Conservation (phyloP, 2,797 vertebrate species). For the Siniperca obscura region DNA sequence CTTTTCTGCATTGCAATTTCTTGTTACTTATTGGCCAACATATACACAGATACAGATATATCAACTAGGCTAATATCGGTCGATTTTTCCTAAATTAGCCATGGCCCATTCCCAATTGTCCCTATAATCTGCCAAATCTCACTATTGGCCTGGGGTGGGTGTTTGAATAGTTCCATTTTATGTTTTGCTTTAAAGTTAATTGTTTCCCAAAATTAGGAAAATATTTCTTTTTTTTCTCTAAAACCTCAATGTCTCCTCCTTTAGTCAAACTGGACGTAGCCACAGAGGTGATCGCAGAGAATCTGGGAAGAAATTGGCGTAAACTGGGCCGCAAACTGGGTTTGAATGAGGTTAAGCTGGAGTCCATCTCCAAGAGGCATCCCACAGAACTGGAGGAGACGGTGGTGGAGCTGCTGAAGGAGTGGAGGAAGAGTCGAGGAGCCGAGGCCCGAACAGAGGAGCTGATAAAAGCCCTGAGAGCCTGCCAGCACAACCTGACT, state of each 20-base stretch:
- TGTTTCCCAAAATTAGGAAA: neutral
- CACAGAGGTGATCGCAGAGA: constrained; percentile 74
- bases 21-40: too few relatives aligned
- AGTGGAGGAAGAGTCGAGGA: constrained; percentile 83
- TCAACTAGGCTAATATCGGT: too few relatives aligned
- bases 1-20: too few relatives aligned
- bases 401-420: constrained; percentile 79
- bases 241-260: neutral
- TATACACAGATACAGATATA: too few relatives aligned
- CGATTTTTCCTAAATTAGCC: neutral
- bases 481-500: constrained; percentile 84
- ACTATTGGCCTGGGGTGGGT: neutral
- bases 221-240: neutral
- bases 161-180: neutral
- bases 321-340: constrained; percentile 84
- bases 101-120: too few relatives aligned
- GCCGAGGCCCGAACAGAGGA: constrained; percentile 70
- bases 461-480: constrained; percentile 84
- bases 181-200: neutral
- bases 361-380: constrained; percentile 78
- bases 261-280: constrained; percentile 82
- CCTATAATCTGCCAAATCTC: neutral
- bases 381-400: constrained; percentile 81
- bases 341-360: constrained; percentile 82
- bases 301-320: constrained; percentile 85